These are phyloP conservation scores for Antechinus flavipes DNA, from an alignment of 2,113 vertebrate genomes.

Conservation along the genomic window DNA sequence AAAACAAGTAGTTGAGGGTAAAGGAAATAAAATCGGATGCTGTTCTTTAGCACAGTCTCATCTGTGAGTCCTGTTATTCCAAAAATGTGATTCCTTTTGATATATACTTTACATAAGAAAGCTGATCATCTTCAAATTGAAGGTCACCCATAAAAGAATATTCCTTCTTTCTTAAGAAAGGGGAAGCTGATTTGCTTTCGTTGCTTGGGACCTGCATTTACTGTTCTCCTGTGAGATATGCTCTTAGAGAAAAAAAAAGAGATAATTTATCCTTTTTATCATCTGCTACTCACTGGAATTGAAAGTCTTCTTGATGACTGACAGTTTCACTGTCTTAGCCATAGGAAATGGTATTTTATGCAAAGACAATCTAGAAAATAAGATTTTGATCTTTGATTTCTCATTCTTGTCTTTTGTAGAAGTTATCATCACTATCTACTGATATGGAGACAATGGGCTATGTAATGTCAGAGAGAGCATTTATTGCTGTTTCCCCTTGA, in stretches of 20 bases:
- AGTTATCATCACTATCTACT: constrained; percentile 87
- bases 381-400: background rate
- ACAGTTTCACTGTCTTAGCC: background rate
- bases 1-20: background rate
- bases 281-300: background rate
- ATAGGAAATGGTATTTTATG: background rate
- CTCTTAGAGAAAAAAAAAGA: background rate
- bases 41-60: background rate
- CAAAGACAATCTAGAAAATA: background rate
- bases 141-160: background rate
- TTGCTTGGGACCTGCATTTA: background rate
- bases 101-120: background rate
- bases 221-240: background rate
- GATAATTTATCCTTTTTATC: background rate
- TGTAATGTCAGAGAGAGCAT: constrained; percentile 86
- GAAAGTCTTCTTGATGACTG: background rate
- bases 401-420: background rate
- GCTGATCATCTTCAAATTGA: background rate
- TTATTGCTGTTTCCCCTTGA: constrained; percentile 81
- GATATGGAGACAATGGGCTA: constrained; percentile 89
- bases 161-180: background rate
- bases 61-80: background rate
- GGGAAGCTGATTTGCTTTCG: background rate
- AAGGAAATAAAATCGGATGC: background rate
- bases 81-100: background rate